Percentiles rank a stretch among this genome's conserved stretches.
phyloP scores from a whole-genome alignment of 2,797 vertebrate genomes.

The Lepus oiostolus region DNA sequence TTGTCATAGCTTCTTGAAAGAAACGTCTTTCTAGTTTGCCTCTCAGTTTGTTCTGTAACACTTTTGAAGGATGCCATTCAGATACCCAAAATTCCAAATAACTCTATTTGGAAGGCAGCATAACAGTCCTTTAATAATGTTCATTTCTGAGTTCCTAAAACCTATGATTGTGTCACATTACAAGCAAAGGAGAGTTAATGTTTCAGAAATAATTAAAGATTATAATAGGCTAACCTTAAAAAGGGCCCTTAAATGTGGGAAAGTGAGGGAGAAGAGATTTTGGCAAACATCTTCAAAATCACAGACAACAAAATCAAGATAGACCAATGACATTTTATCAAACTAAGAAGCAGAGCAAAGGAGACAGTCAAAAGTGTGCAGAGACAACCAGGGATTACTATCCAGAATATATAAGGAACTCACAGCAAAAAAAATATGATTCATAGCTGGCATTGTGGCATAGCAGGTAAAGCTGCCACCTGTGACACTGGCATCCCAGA shows the following conservation, averaged over 20 bases:
- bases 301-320: too few species aligned
- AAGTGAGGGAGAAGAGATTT: neutral
- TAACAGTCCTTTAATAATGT: neutral
- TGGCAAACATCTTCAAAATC: too few species aligned
- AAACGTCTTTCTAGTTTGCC: neutral
- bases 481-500: too few species aligned
- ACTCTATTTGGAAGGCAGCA: neutral
- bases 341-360: too few species aligned
- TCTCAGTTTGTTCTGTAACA: conserved; percentile 34
- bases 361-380: too few species aligned
- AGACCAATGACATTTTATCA: too few species aligned
- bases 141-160: neutral
- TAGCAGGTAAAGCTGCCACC: too few species aligned
- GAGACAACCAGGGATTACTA: too few species aligned
- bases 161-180: neutral
- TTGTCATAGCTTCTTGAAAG: neutral
- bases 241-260: neutral
- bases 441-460: too few species aligned
- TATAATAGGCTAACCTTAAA: neutral
- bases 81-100: conserved; percentile 23
- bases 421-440: too few species aligned
- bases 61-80: neutral
- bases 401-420: too few species aligned
- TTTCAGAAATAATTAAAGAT: neutral
- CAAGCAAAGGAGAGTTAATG: neutral